Evolutionary conservation across 2,888 invertebrate species (phyloP).

Genomic region (Leptopilina drosophilae): DNA sequence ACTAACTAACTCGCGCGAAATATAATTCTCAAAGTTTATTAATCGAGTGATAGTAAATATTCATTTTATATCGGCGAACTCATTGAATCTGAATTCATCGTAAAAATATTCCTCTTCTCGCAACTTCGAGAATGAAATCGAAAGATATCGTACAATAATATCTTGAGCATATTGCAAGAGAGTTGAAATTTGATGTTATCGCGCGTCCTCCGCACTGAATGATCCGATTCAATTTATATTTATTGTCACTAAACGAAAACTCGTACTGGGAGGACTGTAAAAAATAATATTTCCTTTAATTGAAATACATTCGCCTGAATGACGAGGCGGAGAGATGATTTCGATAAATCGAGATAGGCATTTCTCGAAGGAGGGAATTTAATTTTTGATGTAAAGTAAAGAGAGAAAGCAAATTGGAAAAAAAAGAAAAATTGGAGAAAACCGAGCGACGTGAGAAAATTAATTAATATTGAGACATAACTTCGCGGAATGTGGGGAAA

Average conservation of each 20-base stretch:
- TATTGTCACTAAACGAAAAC: conserved; percentile 10
- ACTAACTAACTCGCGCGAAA: conserved; percentile 1
- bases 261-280: background rate
- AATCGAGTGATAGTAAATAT: conserved; percentile 15
- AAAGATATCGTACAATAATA: too few species aligned
- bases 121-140: background rate
- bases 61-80: background rate
- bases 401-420: too few species aligned
- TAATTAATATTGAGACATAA: too few species aligned
- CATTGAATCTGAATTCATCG: background rate
- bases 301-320: background rate
- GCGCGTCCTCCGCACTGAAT: background rate
- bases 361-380: too few species aligned
- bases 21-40: background rate
- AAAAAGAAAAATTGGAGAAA: too few species aligned
- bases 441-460: too few species aligned
- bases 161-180: background rate
- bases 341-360: too few species aligned
- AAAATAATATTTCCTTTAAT: conserved; percentile 8
- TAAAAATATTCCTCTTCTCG: background rate
- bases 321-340: background rate
- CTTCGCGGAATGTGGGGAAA: too few species aligned
- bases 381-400: too few species aligned
- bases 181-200: conserved; percentile 21
- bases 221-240: conserved; percentile 33